These are phyloP conservation scores for Scelioninae gen. 1 DNA, from an alignment of 2,888 invertebrate species.

Conservation along the genomic window DNA sequence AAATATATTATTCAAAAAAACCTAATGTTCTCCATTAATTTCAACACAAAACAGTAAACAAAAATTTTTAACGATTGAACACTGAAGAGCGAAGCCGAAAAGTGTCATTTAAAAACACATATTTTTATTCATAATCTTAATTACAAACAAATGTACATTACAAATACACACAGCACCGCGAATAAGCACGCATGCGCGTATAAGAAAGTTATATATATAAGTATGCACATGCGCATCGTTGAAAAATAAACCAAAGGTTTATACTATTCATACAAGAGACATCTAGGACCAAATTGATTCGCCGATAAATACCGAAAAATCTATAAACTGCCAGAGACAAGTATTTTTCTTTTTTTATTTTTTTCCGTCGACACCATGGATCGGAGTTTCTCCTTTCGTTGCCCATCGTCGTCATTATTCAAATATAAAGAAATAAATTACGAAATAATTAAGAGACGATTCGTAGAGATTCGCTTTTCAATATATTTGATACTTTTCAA, in stretches of 20 bases:
- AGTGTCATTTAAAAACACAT: conserved; percentile 49
- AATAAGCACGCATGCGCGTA: conserved; percentile 51
- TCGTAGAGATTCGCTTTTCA: conserved; percentile 77
- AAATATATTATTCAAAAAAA: no score
- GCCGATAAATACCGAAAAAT: conserved; percentile 40
- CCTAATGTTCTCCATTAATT: no score
- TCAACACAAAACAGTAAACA: no score
- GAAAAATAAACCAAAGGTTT: conserved; percentile 36
- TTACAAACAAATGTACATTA: conserved; percentile 65
- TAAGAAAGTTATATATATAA: conserved; percentile 48
- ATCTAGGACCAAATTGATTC: conserved; percentile 43
- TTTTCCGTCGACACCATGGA: neutral
- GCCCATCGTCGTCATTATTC: conserved; percentile 4
- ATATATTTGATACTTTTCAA: conserved; percentile 78
- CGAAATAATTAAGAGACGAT: conserved; percentile 41
- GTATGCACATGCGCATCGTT: conserved; percentile 44
- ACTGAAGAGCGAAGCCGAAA: neutral
- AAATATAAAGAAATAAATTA: conserved; percentile 15
- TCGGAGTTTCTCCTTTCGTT: conserved; percentile 26
- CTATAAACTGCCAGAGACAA: conserved; percentile 39
- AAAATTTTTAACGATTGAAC: neutral
- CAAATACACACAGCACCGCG: conserved; percentile 60
- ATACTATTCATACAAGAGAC: conserved; percentile 55
- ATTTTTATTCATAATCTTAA: conserved; percentile 55
- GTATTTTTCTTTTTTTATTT: neutral